These are phyloP conservation scores for Sigmodon hispidus DNA, from an alignment of 2,113 vertebrate genomes.

Conservation along the genomic window DNA sequence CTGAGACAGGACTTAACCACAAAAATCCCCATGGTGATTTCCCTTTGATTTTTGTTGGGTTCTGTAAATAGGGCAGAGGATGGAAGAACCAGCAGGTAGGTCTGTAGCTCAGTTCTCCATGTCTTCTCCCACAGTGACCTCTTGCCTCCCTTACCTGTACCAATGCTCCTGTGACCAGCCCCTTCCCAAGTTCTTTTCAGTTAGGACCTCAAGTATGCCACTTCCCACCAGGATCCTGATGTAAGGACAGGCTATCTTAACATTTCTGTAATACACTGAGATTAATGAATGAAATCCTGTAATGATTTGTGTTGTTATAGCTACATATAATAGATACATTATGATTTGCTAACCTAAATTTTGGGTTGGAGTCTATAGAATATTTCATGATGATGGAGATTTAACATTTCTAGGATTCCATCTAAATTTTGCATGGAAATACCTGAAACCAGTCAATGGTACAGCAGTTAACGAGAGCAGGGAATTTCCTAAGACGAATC, in stretches of 20 bases:
- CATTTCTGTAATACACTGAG: not conserved
- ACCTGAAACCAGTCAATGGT: slow-evolving; percentile 98
- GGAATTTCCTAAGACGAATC: slow-evolving; percentile 91
- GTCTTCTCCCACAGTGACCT: not conserved
- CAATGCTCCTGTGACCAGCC: not conserved
- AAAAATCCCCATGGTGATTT: not conserved
- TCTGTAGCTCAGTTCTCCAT: not conserved
- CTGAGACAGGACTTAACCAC: not conserved
- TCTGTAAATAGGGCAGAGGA: not conserved
- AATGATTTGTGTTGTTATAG: not conserved
- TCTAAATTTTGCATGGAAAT: slow-evolving; percentile 12
- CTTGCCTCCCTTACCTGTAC: not conserved
- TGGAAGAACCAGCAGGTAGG: not conserved
- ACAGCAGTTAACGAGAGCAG: slow-evolving; percentile 95
- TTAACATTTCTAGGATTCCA: not conserved
- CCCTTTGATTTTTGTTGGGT: not conserved
- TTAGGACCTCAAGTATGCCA: not conserved
- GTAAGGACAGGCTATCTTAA: not conserved
- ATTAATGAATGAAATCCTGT: not conserved
- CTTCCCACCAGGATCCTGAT: not conserved
- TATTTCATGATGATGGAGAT: not conserved
- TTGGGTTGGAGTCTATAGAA: not conserved
- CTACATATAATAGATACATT: not conserved
- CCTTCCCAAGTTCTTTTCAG: not conserved
- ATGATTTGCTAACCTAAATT: not conserved